Percentiles rank a stretch among this genome's conserved stretches.
phyloP scores from a whole-genome alignment of 2,113 vertebrate species.

The Brachyistius frenatus region DNA sequence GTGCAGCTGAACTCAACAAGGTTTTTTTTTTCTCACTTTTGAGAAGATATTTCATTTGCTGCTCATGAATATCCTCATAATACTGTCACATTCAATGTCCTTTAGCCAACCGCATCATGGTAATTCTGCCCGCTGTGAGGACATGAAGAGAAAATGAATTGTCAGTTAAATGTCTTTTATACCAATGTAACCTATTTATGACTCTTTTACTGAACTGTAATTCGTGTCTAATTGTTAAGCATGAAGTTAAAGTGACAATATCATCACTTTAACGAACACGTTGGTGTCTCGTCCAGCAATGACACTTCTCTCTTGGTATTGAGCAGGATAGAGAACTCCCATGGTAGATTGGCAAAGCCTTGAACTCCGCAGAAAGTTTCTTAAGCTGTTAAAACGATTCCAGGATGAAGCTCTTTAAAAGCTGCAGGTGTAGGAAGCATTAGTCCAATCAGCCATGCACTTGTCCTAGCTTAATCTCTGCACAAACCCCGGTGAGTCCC shows the following conservation, averaged over 20 bases:
- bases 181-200: conserved; percentile 20
- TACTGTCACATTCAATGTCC: conserved; percentile 29
- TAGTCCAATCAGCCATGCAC: conserved; percentile 32
- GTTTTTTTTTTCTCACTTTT: background rate
- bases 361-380: conserved; percentile 9
- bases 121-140: conserved; percentile 25
- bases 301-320: background rate
- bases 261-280: background rate
- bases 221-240: background rate
- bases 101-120: conserved; percentile 13
- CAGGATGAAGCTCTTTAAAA: conserved; percentile 49
- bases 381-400: conserved; percentile 45
- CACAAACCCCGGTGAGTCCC: conserved; percentile 18
- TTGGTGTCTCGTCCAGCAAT: background rate
- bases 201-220: conserved; percentile 17
- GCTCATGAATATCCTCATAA: conserved; percentile 30
- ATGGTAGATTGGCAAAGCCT: background rate
- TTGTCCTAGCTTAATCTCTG: conserved; percentile 26
- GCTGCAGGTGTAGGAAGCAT: conserved; percentile 45
- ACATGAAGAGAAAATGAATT: conserved; percentile 27
- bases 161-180: conserved; percentile 9
- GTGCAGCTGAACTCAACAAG: background rate
- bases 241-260: background rate
- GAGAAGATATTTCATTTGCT: conserved; percentile 5
- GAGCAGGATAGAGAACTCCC: background rate